Evolutionary conservation across 2,797 vertebrate genomes (phyloP).

Genomic region (Nannoperca obscura): DNA sequence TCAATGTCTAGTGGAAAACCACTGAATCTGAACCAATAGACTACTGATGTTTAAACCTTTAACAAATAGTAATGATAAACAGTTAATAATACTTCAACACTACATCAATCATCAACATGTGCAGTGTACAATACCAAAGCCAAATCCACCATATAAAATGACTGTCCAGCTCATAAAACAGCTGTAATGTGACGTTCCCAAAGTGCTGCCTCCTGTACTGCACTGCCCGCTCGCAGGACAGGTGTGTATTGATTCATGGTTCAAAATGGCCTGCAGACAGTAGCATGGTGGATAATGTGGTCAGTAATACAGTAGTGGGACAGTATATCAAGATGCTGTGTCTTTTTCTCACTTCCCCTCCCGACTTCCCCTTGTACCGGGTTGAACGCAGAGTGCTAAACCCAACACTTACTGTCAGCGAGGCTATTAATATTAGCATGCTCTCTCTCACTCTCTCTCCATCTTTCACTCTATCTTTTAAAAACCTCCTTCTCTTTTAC

Average conservation of each 20-base stretch:
- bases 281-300: constrained; percentile 71
- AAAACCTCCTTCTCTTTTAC: constrained; percentile 42
- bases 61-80: background rate
- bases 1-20: constrained; percentile 38
- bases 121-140: constrained; percentile 16
- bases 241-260: constrained; percentile 69
- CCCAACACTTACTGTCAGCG: constrained; percentile 86
- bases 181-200: constrained; percentile 38
- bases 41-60: background rate
- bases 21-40: constrained; percentile 16
- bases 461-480: constrained; percentile 57
- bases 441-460: constrained; percentile 45
- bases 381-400: constrained; percentile 84
- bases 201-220: constrained; percentile 35
- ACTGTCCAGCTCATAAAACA: constrained; percentile 51
- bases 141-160: constrained; percentile 46
- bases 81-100: background rate
- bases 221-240: constrained; percentile 16
- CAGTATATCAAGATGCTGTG: constrained; percentile 81
- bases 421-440: constrained; percentile 85
- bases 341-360: constrained; percentile 88
- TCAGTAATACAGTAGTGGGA: constrained; percentile 76
- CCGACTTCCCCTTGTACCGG: constrained; percentile 84
- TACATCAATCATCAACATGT: background rate
- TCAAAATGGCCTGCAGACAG: constrained; percentile 60